phyloP scores from a whole-genome alignment of 2,797 vertebrate species.

The Paratrypauchen microcephalus region DNA sequence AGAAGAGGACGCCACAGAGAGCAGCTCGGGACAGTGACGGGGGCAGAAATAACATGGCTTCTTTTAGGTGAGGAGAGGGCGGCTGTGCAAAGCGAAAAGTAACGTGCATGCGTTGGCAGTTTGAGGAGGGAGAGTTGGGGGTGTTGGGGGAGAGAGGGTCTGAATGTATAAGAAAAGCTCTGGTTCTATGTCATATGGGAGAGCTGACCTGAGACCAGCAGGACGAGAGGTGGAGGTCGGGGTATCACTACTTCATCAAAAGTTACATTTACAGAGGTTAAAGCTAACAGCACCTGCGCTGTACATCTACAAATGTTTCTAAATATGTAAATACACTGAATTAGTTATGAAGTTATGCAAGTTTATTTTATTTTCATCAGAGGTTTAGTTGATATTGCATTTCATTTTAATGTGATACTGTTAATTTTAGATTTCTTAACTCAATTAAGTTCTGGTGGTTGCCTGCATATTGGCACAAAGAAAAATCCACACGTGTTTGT shows the following conservation, averaged over 20 bases:
- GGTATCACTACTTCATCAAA: background rate
- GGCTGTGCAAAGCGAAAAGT: slow-evolving; percentile 13
- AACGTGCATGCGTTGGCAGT: slow-evolving; percentile 50
- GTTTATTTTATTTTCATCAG: too few relatives aligned
- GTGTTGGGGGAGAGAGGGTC: background rate
- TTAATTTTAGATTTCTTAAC: too few relatives aligned
- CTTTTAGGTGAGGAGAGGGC: slow-evolving; percentile 15
- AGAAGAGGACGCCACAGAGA: slow-evolving; percentile 25
- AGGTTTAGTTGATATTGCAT: too few relatives aligned
- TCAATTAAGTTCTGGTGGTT: too few relatives aligned
- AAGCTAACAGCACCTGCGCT: too few relatives aligned
- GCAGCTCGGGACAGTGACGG: background rate
- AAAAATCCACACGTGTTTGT: too few relatives aligned
- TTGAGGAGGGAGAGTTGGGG: slow-evolving; percentile 36
- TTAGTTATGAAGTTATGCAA: too few relatives aligned
- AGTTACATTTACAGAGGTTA: background rate
- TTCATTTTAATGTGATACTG: too few relatives aligned
- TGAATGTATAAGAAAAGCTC: slow-evolving; percentile 12
- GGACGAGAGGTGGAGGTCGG: slow-evolving; percentile 6
- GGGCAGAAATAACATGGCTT: slow-evolving; percentile 21
- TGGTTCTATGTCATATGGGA: background rate
- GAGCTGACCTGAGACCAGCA: slow-evolving; percentile 15
- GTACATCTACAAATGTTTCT: too few relatives aligned
- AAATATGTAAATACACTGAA: too few relatives aligned
- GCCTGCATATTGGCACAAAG: too few relatives aligned